These are phyloP conservation scores for Rhagonycha lutea DNA, from an alignment of 2,888 invertebrate species.

Conservation along the genomic window DNA sequence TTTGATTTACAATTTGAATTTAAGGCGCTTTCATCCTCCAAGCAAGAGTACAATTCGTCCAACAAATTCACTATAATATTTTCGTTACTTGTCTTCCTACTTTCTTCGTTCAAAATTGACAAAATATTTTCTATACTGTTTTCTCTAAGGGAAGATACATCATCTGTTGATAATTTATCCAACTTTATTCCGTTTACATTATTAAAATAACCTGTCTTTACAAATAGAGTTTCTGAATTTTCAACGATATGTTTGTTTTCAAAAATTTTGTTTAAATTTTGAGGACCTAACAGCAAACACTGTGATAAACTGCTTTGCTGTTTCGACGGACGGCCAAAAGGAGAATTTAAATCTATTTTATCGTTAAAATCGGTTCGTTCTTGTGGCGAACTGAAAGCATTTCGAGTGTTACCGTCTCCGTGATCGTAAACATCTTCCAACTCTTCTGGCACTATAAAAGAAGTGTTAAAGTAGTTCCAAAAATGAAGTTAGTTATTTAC, in stretches of 20 bases:
- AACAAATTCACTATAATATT: slow-evolving; percentile 44
- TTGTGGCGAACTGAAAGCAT: slow-evolving; percentile 55
- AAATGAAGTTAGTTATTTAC: slow-evolving; percentile 40
- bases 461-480: background rate
- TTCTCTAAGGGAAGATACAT: slow-evolving; percentile 25
- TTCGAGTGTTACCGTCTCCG: slow-evolving; percentile 41
- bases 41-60: slow-evolving; percentile 49
- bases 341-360: slow-evolving; percentile 35
- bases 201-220: slow-evolving; percentile 50
- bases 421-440: slow-evolving; percentile 42
- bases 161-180: slow-evolving; percentile 31
- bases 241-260: slow-evolving; percentile 54
- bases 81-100: slow-evolving; percentile 42
- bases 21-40: slow-evolving; percentile 51
- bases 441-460: slow-evolving; percentile 57
- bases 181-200: slow-evolving; percentile 26
- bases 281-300: slow-evolving; percentile 52
- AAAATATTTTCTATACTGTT: slow-evolving; percentile 43
- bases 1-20: slow-evolving; percentile 57
- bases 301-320: slow-evolving; percentile 48
- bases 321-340: slow-evolving; percentile 48
- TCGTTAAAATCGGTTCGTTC: slow-evolving; percentile 50
- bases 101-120: slow-evolving; percentile 33
- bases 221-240: slow-evolving; percentile 52
- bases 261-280: slow-evolving; percentile 54